A percentile compares a stretch with the other conserved stretches of the same genome.
phyloP scores from a whole-genome alignment of 2,797 vertebrate species.

The Cephalopachus bancanus region DNA sequence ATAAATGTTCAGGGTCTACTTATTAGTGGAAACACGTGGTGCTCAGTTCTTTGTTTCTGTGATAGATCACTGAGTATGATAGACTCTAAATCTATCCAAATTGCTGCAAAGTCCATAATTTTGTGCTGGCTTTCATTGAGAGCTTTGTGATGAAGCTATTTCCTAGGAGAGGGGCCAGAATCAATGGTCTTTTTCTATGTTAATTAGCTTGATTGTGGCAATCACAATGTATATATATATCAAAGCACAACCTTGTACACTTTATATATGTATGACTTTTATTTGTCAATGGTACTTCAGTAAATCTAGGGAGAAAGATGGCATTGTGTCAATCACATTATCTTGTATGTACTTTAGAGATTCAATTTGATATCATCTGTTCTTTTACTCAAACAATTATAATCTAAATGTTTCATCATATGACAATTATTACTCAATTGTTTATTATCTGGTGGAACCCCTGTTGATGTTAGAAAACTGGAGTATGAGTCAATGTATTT shows the following conservation, averaged over 20 bases:
- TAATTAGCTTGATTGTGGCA: neutral
- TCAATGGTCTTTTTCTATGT: neutral
- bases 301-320: neutral
- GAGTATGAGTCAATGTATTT: neutral
- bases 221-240: neutral
- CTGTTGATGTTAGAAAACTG: neutral
- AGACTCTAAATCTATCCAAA: no score
- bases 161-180: neutral
- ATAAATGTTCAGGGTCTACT: no score
- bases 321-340: neutral
- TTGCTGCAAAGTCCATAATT: no score
- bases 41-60: no score
- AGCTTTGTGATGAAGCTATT: neutral
- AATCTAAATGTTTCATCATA: neutral
- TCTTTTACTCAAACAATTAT: neutral
- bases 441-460: neutral
- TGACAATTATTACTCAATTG: neutral
- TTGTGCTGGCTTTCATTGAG: neutral
- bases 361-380: neutral
- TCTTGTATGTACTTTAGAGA: neutral
- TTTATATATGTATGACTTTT: neutral
- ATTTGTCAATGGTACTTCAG: neutral
- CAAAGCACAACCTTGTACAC: neutral
- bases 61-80: no score
- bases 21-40: no score